These are phyloP conservation scores for rat (Rattus norvegicus) DNA, from an alignment of 2,113 vertebrate species.

Conservation along the genomic window GRCr8 NC_086024.1:28943001-28943500, in stretches of 20 bases:
- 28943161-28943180: neutral
- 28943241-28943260: neutral
- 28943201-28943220: neutral
- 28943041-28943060: neutral
- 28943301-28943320: neutral
- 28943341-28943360: slow-evolving; percentile 7
- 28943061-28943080: neutral
- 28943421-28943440: no score
- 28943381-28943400: neutral
- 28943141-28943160: neutral
- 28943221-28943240: neutral
- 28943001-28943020: neutral
- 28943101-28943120: neutral
- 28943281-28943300: neutral
- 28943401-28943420: neutral
- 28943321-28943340: neutral
- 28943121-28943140: neutral
- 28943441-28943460: neutral
- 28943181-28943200: neutral
- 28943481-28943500: neutral
- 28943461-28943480: neutral
- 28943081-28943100: neutral
- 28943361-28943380: neutral
- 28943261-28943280: neutral
- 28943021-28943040: neutral